phyloP scores from a whole-genome alignment of 2,888 invertebrate species.

The Phaedon cochleariae region DNA sequence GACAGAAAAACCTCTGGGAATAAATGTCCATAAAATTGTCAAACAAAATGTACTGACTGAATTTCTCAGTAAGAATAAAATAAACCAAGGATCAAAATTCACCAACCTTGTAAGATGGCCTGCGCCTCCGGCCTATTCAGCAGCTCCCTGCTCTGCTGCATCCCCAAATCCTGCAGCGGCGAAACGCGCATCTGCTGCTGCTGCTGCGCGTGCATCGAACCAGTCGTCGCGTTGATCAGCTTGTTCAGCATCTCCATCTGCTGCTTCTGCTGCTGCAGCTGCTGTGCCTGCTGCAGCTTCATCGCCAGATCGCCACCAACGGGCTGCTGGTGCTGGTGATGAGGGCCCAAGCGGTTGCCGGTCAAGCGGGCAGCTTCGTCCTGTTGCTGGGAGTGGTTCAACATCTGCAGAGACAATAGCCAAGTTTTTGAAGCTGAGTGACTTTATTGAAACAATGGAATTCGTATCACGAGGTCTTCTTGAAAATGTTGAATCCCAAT shows the following conservation, averaged over 20 bases:
- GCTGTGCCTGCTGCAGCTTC: constrained; percentile 66
- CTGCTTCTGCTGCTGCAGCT: constrained; percentile 54
- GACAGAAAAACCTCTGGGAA: no score
- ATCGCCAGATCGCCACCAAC: constrained; percentile 58
- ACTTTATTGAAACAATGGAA: no score
- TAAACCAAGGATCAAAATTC: background rate
- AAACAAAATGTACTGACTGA: no score
- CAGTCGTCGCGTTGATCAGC: constrained; percentile 53
- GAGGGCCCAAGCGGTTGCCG: constrained; percentile 21
- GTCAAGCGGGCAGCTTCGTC: constrained; percentile 52
- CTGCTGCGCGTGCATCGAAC: constrained; percentile 41
- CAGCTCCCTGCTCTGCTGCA: constrained; percentile 69
- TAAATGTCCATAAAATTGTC: no score
- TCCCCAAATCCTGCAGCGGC: constrained; percentile 62
- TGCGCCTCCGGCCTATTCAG: constrained; percentile 79
- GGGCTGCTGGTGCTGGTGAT: constrained; percentile 39
- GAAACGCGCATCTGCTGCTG: constrained; percentile 53
- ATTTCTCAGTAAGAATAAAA: no score
- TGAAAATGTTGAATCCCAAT: no score
- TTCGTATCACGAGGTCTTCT: no score
- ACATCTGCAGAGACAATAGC: constrained; percentile 63
- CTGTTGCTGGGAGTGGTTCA: constrained; percentile 66
- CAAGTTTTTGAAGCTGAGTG: no score
- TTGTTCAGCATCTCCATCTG: constrained; percentile 60
- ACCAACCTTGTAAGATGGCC: constrained; percentile 76